These are phyloP conservation scores for human (Homo sapiens) DNA, from an alignment of 2,113 vertebrate species.

Conservation along the genomic window GRCh38 chr9:22984501-22985000, in stretches of 20 bases:
- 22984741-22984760: background rate
- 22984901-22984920: background rate
- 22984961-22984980: background rate
- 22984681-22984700: background rate
- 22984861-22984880: background rate
- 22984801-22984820: background rate
- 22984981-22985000: conserved; percentile 1
- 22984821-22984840: background rate
- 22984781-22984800: background rate
- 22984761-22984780: background rate
- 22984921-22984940: background rate
- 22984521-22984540: background rate
- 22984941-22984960: background rate
- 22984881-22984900: background rate
- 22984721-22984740: background rate
- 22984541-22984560: background rate
- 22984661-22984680: background rate
- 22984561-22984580: background rate
- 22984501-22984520: background rate
- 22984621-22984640: background rate
- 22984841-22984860: background rate
- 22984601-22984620: background rate
- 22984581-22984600: background rate
- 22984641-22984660: conserved; percentile 26
- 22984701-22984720: background rate